Percentiles rank a stretch among this genome's conserved stretches.
Conservation (phyloP, 2,113 vertebrate genomes). For the Macquaria ambigua region DNA sequence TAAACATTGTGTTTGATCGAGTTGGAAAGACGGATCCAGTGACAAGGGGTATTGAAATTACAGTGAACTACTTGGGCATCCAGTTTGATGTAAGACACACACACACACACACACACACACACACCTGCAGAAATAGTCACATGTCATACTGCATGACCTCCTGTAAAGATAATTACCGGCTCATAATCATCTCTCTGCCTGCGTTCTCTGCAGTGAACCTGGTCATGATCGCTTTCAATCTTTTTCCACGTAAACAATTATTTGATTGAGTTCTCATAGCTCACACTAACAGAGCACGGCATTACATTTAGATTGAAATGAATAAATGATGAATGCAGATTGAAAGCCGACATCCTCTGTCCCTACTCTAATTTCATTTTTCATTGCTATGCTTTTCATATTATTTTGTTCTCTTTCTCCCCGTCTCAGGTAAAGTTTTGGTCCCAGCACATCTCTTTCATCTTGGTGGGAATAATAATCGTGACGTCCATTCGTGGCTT, state of each 20-base stretch:
- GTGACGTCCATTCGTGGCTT: conserved; percentile 97
- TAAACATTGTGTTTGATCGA: conserved; percentile 98
- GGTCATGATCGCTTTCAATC: conserved; percentile 12
- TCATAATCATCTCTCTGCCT: conserved; percentile 31
- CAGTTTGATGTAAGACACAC: conserved; percentile 94
- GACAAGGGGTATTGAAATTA: conserved; percentile 98
- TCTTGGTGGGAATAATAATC: conserved; percentile 98
- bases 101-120: background rate
- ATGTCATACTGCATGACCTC: conserved; percentile 21
- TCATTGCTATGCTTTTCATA: background rate
- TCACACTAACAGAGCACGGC: background rate
- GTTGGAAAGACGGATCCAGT: conserved; percentile 99
- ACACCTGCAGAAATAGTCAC: conserved; percentile 17
- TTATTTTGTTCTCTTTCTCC: conserved; percentile 15
- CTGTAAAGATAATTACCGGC: conserved; percentile 53
- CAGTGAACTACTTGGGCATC: conserved; percentile 98
- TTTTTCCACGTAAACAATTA: background rate
- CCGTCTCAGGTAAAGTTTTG: conserved; percentile 96
- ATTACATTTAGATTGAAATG: background rate
- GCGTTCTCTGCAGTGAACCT: conserved; percentile 37
- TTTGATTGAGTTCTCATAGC: conserved; percentile 3
- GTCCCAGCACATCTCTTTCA: conserved; percentile 99
- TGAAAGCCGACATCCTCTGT: background rate
- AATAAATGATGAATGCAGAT: background rate
- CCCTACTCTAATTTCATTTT: background rate